Conservation (phyloP, 2,113 vertebrate species). For the Triplophysa dalaica region DNA sequence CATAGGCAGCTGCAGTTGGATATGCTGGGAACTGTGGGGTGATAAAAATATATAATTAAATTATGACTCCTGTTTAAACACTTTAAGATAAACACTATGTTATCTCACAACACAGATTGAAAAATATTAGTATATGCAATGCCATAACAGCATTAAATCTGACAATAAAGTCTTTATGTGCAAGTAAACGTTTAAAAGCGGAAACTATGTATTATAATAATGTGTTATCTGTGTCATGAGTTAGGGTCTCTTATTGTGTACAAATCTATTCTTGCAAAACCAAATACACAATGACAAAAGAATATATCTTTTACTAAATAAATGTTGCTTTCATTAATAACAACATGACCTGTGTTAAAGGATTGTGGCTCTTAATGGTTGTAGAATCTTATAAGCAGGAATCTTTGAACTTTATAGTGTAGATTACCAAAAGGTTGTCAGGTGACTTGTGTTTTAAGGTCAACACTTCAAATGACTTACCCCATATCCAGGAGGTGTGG, state of each 20-base stretch:
- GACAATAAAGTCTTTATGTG: too few relatives aligned
- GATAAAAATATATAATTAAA: not conserved
- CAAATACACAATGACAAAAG: not conserved
- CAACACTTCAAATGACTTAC: conserved; percentile 18
- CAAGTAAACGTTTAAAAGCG: not conserved
- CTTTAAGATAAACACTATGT: not conserved
- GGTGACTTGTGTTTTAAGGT: not conserved
- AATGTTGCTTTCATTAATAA: too few relatives aligned
- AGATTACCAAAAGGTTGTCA: not conserved
- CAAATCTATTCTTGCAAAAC: not conserved
- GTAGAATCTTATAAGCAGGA: not conserved
- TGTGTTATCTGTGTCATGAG: not conserved
- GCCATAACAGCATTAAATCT: too few relatives aligned
- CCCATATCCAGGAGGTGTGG: conserved; percentile 28
- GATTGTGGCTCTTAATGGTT: not conserved
- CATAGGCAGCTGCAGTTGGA: conserved; percentile 39
- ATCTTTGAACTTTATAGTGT: not conserved
- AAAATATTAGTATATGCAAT: not conserved
- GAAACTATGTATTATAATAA: not conserved
- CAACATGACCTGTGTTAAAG: too few relatives aligned
- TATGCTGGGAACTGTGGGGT: conserved; percentile 36
- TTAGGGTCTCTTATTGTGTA: not conserved
- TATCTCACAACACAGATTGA: not conserved
- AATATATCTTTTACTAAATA: too few relatives aligned
- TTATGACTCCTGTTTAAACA: not conserved